These are phyloP conservation scores for Synanthedon formicaeformis DNA, from an alignment of 2,888 invertebrate genomes.

Conservation along the genomic window DNA sequence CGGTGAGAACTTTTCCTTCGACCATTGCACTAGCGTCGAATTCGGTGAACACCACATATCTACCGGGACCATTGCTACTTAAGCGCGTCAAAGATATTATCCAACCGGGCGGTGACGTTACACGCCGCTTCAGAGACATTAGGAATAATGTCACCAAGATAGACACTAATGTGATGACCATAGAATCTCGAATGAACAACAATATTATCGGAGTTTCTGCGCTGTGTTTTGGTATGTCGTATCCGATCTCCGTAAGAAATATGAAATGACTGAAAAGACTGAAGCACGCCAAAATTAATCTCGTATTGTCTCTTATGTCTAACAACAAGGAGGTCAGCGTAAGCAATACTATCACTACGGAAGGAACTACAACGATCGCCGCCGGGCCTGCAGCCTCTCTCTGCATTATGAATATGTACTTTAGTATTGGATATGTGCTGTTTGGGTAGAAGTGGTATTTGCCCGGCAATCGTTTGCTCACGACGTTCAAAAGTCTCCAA, in stretches of 20 bases:
- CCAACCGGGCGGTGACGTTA: constrained; percentile 40
- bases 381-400: constrained; percentile 70
- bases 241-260: constrained; percentile 71
- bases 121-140: constrained; percentile 36
- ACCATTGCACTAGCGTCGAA: constrained; percentile 41
- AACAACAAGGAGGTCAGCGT: constrained; percentile 71
- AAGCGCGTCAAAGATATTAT: constrained; percentile 34
- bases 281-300: constrained; percentile 67
- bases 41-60: constrained; percentile 55
- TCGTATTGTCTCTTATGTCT: constrained; percentile 67
- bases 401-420: constrained; percentile 66
- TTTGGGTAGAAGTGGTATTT: constrained; percentile 68
- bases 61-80: constrained; percentile 41
- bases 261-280: constrained; percentile 74
- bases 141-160: constrained; percentile 45
- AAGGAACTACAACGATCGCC: constrained; percentile 69
- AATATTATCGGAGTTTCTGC: constrained; percentile 68
- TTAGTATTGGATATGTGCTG: constrained; percentile 72
- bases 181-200: constrained; percentile 53
- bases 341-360: constrained; percentile 63
- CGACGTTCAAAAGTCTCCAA: constrained; percentile 67
- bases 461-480: constrained; percentile 51
- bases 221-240: constrained; percentile 72
- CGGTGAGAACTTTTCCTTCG: constrained; percentile 28
- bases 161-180: constrained; percentile 43